These are phyloP conservation scores for Chiloscyllium punctatum DNA, from an alignment of 2,797 vertebrate species.

Conservation along the genomic window DNA sequence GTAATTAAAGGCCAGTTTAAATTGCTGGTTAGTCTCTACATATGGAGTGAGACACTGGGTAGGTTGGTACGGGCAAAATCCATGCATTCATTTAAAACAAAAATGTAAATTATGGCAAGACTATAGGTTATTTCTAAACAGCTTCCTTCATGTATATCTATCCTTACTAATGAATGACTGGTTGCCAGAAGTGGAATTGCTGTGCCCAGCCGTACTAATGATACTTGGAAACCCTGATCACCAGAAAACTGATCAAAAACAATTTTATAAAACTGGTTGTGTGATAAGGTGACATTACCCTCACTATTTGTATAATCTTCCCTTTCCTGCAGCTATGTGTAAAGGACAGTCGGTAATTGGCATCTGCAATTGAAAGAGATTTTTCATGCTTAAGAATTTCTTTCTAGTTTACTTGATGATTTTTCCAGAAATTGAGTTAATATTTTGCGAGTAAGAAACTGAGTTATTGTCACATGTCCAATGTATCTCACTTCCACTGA, in stretches of 20 bases:
- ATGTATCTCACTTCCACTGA: background rate
- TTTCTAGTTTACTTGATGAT: background rate
- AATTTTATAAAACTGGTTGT: too few species aligned
- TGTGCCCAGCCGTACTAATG: background rate
- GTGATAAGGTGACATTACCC: background rate
- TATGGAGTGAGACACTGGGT: background rate
- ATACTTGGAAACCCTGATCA: background rate
- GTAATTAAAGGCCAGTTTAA: background rate
- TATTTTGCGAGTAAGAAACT: background rate
- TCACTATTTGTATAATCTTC: background rate
- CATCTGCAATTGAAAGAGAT: background rate
- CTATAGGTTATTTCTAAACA: background rate
- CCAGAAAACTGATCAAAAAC: background rate
- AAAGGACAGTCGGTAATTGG: background rate
- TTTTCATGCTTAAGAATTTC: background rate
- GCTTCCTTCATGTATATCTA: background rate
- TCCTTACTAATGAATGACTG: background rate
- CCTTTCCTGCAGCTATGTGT: background rate
- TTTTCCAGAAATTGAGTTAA: constrained; percentile 9
- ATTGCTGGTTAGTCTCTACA: background rate
- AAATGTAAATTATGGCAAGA: background rate
- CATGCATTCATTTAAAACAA: background rate
- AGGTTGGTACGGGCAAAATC: background rate
- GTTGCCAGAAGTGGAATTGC: background rate
- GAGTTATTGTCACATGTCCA: background rate